Evolutionary conservation across 2,797 vertebrate species (phyloP).

Genomic region (Melanotaenia nigrans): DNA sequence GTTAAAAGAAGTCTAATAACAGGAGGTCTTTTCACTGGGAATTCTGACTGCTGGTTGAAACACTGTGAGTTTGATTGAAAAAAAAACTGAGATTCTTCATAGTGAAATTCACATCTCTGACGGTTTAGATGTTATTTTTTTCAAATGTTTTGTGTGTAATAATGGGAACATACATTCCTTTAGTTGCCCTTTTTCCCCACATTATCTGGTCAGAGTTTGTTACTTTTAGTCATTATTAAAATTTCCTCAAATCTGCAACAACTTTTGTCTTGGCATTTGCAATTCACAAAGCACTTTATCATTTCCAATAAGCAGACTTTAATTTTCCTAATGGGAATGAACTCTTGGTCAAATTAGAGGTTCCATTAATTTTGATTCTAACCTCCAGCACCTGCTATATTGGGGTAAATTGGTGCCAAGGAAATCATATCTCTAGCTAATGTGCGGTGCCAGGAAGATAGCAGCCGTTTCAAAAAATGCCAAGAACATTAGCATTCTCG

Average conservation of each 20-base stretch:
- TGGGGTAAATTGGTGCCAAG: constrained; percentile 57
- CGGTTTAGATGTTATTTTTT: constrained; percentile 22
- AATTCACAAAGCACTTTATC: constrained; percentile 57
- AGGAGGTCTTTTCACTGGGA: constrained; percentile 61
- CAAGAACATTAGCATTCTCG: constrained; percentile 72
- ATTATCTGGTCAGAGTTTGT: neutral
- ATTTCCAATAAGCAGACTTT: constrained; percentile 68
- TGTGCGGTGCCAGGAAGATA: constrained; percentile 68
- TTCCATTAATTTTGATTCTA: constrained; percentile 64
- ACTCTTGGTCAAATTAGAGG: constrained; percentile 71
- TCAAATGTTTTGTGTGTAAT: neutral
- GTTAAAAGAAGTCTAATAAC: constrained; percentile 72
- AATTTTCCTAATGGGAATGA: constrained; percentile 69
- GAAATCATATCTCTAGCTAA: constrained; percentile 73
- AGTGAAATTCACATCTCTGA: constrained; percentile 64
- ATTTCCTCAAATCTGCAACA: constrained; percentile 30
- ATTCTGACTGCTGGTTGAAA: constrained; percentile 51
- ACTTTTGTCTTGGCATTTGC: constrained; percentile 55
- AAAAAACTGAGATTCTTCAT: constrained; percentile 44
- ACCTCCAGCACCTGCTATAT: constrained; percentile 49
- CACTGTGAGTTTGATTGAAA: constrained; percentile 41
- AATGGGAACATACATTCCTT: constrained; percentile 12
- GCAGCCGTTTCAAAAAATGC: constrained; percentile 71
- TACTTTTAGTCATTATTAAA: constrained; percentile 12
- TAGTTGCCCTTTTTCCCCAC: constrained; percentile 20